Percentiles rank a stretch among this genome's conserved stretches.
Evolutionary conservation across 2,797 vertebrate genomes (phyloP).

Genomic region (Odontamblyopus lacepedii): DNA sequence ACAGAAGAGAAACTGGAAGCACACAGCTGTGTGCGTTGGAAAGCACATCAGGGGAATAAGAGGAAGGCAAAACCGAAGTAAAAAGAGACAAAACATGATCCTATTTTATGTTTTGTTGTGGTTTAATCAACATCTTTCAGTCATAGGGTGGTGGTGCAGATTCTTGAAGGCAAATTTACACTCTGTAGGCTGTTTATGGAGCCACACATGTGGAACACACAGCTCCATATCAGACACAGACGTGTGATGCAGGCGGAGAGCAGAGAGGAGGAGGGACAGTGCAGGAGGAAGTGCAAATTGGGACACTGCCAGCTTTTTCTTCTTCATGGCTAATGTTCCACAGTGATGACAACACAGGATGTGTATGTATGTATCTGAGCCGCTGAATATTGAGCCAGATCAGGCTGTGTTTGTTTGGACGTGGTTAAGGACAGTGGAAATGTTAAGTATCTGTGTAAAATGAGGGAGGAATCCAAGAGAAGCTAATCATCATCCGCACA

Average conservation of each 20-base stretch:
- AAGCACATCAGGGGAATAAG: slow-evolving; percentile 35
- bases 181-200: slow-evolving; percentile 8
- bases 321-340: slow-evolving; percentile 47
- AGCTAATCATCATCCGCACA: background rate
- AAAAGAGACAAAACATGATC: slow-evolving; percentile 34
- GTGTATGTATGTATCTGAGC: slow-evolving; percentile 30
- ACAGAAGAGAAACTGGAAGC: slow-evolving; percentile 55
- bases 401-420: slow-evolving; percentile 49
- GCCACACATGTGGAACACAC: slow-evolving; percentile 14
- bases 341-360: slow-evolving; percentile 47
- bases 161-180: slow-evolving; percentile 25
- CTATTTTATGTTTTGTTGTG: slow-evolving; percentile 42
- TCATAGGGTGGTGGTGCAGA: slow-evolving; percentile 46
- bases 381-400: slow-evolving; percentile 16
- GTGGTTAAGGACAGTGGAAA: slow-evolving; percentile 21
- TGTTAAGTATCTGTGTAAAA: slow-evolving; percentile 23
- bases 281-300: slow-evolving; percentile 34
- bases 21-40: slow-evolving; percentile 60
- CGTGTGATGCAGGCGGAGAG: slow-evolving; percentile 40
- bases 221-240: slow-evolving; percentile 43
- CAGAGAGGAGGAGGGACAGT: slow-evolving; percentile 19
- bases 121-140: slow-evolving; percentile 20
- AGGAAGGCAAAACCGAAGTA: slow-evolving; percentile 25
- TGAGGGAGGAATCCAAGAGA: slow-evolving; percentile 13
- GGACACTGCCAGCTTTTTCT: slow-evolving; percentile 44